Percentiles rank a stretch among this genome's conserved stretches.
Evolutionary conservation across 2,888 invertebrate genomes (phyloP).

Genomic region (Acanthosepion lycidas): DNA sequence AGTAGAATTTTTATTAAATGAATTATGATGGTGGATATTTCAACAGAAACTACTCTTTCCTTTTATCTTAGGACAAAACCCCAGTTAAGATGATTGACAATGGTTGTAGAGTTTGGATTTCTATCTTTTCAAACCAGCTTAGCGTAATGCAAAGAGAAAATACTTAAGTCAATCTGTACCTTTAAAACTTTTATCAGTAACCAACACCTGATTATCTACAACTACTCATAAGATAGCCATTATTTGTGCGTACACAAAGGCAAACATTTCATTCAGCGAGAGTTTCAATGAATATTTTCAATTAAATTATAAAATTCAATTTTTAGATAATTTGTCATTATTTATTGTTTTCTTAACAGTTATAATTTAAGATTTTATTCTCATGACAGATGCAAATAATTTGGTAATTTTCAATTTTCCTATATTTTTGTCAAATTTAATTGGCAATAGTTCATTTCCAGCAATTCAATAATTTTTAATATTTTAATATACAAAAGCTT

Average conservation of each 20-base stretch:
- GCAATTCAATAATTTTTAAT: not conserved
- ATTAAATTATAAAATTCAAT: not conserved
- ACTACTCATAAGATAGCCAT: not conserved
- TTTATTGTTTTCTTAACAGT: not conserved
- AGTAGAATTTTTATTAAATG: too few relatives aligned
- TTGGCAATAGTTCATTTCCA: not conserved
- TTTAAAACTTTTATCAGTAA: not conserved
- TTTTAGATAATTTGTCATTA: not conserved
- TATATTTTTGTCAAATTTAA: not conserved
- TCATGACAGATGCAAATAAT: not conserved
- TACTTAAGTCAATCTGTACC: not conserved
- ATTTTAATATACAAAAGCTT: not conserved
- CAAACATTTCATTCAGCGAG: not conserved
- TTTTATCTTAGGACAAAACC: too few relatives aligned
- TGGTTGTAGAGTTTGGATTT: not conserved
- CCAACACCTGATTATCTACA: not conserved
- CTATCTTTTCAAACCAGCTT: not conserved
- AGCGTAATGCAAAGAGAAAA: not conserved
- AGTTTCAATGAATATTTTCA: too few relatives aligned
- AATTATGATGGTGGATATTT: too few relatives aligned
- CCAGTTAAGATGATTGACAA: too few relatives aligned
- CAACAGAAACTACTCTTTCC: too few relatives aligned
- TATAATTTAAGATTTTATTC: not conserved
- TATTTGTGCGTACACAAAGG: not conserved
- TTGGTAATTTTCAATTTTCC: not conserved